Evolutionary conservation across 2,888 invertebrate genomes (phyloP), one percentile per base, ranked within the genome.

Genomic region (Galerucella pusilla): DNA sequence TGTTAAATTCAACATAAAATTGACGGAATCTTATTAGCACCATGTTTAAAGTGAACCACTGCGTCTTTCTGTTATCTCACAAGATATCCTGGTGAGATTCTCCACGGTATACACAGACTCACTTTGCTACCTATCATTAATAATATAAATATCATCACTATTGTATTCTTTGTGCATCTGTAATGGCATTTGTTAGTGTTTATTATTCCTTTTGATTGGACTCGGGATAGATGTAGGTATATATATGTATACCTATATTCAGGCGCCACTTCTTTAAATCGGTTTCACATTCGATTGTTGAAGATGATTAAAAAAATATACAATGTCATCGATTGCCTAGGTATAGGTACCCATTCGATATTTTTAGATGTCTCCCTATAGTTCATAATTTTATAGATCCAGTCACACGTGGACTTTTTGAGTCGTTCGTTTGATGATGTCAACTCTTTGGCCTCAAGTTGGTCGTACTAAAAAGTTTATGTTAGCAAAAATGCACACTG

Each of bases 1-100:
- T 82, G 82, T 80, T 83, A 82, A 81, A 82, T 81, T 74, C 76
- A 79, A 81, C 81, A 76, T 82, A 78, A 79, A 80, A 75, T 85
- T 86, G 85, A 85, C 86, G 85, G 84, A 85, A 16, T 83, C 85
- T 85, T 85, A 85, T 86, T 85, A 86, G 83, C 85, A 83, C 82
- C 79, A 75, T 77, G 80, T 81, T 79, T 76, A 67, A 79, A 79
- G 80, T 78, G 77, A 78, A 78, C 78, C 78, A 78, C 78, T 77
- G 63, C 72, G 80, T 80, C 82, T 83, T 83, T 83, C 83, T 80
- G 80, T 77, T 79, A 85, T 84, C 83, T 80, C 64, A 79, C 65
- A 72, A 81, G 81, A 81, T 80, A 77, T 78, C 83, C 83, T 75
- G 79, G 79, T 69, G 83, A 78, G 82, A 75, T 78, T 78, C 81